These are phyloP conservation scores for Tichodroma muraria DNA, from an alignment of 2,113 vertebrate genomes.

Conservation along the genomic window DNA sequence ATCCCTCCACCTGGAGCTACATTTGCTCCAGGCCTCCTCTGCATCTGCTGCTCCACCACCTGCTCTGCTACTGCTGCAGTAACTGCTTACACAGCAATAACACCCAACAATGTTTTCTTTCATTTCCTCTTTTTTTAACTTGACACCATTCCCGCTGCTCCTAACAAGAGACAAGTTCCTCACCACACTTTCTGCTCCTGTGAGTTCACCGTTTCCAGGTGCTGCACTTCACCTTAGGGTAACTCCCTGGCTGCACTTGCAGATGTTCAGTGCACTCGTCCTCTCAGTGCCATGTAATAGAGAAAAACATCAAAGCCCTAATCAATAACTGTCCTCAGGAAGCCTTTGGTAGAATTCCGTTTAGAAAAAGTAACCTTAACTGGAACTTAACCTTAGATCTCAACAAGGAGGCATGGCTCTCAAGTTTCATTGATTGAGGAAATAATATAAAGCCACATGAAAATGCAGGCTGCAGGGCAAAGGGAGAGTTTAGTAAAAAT, in stretches of 20 bases:
- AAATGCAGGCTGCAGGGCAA: background rate
- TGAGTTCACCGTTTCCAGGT: background rate
- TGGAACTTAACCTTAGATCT: background rate
- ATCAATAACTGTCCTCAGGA: background rate
- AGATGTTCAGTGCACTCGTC: background rate
- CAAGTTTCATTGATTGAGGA: constrained; percentile 21
- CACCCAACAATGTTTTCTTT: background rate
- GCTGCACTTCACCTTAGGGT: background rate
- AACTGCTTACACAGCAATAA: background rate
- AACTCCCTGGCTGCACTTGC: background rate
- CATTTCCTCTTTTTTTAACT: background rate
- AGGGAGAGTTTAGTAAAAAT: background rate
- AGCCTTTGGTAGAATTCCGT: background rate
- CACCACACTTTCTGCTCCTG: background rate
- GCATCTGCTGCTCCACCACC: background rate
- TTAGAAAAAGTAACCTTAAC: background rate
- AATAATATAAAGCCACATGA: constrained; percentile 11
- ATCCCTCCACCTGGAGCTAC: background rate
- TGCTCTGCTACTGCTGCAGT: background rate
- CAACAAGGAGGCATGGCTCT: background rate
- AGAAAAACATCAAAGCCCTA: background rate
- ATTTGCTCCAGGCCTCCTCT: background rate
- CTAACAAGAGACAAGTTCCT: background rate
- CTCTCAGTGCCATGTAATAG: background rate
- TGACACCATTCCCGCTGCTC: accelerated